phyloP scores from a whole-genome alignment of 1,140 invertebrate species.

The Atopsyche davidsoni region DNA sequence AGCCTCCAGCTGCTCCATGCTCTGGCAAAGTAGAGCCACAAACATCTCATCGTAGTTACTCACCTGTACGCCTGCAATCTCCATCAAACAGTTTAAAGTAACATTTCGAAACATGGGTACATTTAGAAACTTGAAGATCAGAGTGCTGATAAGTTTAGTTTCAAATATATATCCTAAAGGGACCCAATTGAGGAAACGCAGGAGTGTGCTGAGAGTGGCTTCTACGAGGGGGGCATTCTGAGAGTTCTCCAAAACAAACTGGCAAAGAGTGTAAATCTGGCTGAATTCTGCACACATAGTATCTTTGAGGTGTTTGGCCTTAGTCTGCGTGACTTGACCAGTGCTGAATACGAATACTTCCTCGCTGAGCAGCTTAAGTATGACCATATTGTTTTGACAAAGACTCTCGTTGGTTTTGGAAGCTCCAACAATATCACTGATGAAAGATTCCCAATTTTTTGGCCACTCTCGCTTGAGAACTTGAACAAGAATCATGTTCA shows the following conservation, averaged over 20 bases:
- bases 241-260: slow-evolving; percentile 96
- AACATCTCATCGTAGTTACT: slow-evolving; percentile 92
- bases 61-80: slow-evolving; percentile 87
- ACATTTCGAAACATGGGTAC: slow-evolving; percentile 98
- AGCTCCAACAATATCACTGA: slow-evolving; percentile 96
- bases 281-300: slow-evolving; percentile 99
- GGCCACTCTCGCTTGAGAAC: slow-evolving; percentile 99
- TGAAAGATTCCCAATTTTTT: slow-evolving; percentile 99
- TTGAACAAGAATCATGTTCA: slow-evolving; percentile 98
- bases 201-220: slow-evolving; percentile 90
- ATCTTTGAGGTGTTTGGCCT: slow-evolving; percentile 98
- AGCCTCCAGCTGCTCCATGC: slow-evolving; percentile 84
- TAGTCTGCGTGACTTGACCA: slow-evolving; percentile 97
- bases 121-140: slow-evolving; percentile 96
- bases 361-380: slow-evolving; percentile 94
- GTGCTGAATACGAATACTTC: slow-evolving; percentile 99
- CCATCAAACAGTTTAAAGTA: slow-evolving; percentile 95
- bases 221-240: slow-evolving; percentile 91
- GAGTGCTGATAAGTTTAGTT: slow-evolving; percentile 90
- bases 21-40: slow-evolving; percentile 79
- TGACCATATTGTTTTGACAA: slow-evolving; percentile 99
- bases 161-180: slow-evolving; percentile 99
- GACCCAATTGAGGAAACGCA: slow-evolving; percentile 99
- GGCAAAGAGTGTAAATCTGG: slow-evolving; percentile 95
- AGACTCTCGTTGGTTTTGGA: slow-evolving; percentile 98